These are phyloP conservation scores for Melanogrammus aeglefinus DNA, from an alignment of 2,797 vertebrate genomes.

Conservation along the genomic window DNA sequence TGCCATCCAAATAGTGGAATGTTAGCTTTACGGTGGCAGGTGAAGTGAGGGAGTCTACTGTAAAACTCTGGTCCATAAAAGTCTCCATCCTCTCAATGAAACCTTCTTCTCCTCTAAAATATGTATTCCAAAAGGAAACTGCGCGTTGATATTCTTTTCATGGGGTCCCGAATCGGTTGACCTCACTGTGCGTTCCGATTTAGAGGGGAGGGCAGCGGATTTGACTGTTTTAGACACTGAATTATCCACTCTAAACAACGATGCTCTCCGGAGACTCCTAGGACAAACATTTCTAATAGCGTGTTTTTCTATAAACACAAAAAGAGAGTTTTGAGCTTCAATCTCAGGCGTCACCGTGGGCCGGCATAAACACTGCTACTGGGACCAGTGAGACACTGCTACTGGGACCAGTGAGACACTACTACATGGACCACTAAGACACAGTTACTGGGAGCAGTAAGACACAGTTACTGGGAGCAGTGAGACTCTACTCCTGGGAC, in stretches of 20 bases:
- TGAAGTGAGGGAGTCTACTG: not conserved
- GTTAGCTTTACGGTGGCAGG: not conserved
- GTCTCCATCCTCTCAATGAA: not conserved
- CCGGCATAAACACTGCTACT: constrained; percentile 44
- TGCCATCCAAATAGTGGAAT: not conserved
- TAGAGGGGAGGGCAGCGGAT: constrained; percentile 17
- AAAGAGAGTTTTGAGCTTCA: constrained; percentile 46
- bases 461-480: too few relatives aligned
- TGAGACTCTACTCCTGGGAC: too few relatives aligned
- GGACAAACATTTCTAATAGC: constrained; percentile 54
- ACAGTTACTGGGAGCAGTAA: too few relatives aligned
- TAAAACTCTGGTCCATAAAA: not conserved
- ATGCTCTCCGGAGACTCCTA: constrained; percentile 40
- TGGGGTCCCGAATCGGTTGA: not conserved
- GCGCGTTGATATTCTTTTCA: not conserved
- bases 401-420: not conserved
- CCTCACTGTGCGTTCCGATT: not conserved
- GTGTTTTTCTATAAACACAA: constrained; percentile 47
- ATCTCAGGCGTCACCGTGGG: constrained; percentile 35
- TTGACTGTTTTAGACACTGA: constrained; percentile 49
- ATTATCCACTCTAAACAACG: constrained; percentile 60
- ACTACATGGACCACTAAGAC: too few relatives aligned
- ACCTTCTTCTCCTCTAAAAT: not conserved
- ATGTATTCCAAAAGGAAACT: not conserved
- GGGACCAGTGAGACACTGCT: constrained; percentile 39